Evolutionary conservation across 2,888 invertebrate genomes (phyloP), one percentile per base, ranked within the genome.

Genomic region (Drosophila peninsularis): DNA sequence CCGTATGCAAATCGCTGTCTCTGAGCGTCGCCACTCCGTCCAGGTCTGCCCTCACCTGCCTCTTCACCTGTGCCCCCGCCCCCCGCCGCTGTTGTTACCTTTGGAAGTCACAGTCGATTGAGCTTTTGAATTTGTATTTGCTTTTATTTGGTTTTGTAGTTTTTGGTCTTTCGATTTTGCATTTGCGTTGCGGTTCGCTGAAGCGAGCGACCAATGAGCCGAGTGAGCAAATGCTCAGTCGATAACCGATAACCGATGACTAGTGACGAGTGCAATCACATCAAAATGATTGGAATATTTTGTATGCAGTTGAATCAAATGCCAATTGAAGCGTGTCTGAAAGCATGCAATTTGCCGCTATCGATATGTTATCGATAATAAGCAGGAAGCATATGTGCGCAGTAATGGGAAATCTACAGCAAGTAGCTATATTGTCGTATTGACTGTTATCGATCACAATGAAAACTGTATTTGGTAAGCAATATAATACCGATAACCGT

Each of bases 21-120:
- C 27, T 21, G 39, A 21, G 32, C 50, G 24, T 9, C 24, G 14
- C 19, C 21, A 13, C 2, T n/a, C n/a, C n/a, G n/a, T n/a, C n/a
- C n/a, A n/a, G n/a, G 4, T 11, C 30, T 37, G 36, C 27, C 49
- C 24, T 19, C 24, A 54, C 27, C 27, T 41, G 1, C 37, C 9
- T 2, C 53, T 0, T 6, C 39, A 4, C 36, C 32, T 11, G 27
- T 19, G 32, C 17, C 2, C 4, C 19, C n/a, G 44, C 44, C 24
- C 19, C 24, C n/a, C 1, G 7, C 6, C 27, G 6, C 6, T 5
- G 27, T 5, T 5, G 6, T 19, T 17, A 19, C 30, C 54, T 6
- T 5, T 36, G 37, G 32, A 17, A 62, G 82, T 82, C 81, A 88
- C 86, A 88, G 82, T 86, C 86, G 89, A 83, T 88, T 83, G 83